Base-by-base conservation (phyloP, 2,113 vertebrate species). In the Mesitornis unicolor region DNA sequence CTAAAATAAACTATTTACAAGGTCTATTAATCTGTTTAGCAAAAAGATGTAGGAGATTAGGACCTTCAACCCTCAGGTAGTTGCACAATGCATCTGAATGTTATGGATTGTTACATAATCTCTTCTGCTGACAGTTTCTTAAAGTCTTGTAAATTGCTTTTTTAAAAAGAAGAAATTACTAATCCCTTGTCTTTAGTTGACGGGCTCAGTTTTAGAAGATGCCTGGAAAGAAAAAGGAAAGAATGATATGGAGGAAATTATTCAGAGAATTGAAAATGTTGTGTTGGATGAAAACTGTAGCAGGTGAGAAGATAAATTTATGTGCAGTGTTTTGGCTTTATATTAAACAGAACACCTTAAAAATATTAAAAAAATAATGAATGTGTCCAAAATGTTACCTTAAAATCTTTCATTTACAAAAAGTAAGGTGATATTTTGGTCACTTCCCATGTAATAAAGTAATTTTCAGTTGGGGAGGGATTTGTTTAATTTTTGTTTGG, bases 191-290 rank as follows among this genome's bases (percentile, higher is more conserved):
- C 93, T 97, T 11, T 89, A 99, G 99, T 98, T 99, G 96, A 99
- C 99, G 50, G 99, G 99, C 21, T 99, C 99, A 2, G 98, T 99
- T 96, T 96, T 99, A 97, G 99, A 99, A 97, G 99, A 99, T 93
- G 92, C 98, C 3, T 99, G 99, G 99, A 99, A 99, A 94, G 97
- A 98, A 85, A 98, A 96, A 77, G 98, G 98, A 47, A 97, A 98
- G 74, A 86, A 87, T 14, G 96, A 99, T 95, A 99, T 99, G 99
- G 97, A 98, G 16, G 97, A 99, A n/a, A 71, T 99, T 43, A 98
- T 99, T 94, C 98, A 98, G 87, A 98, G 97, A 97, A 99, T 99
- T 97, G 97, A 99, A 97, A 99, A 98, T 48, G 97, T 99, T 88
- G 97, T 99, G 13, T 97, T 99, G 87, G 99, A 99, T 96, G 98